Evolutionary conservation across 2,888 invertebrate species (phyloP), one percentile per base, ranked within the genome.

Genomic region (Pocota personata): DNA sequence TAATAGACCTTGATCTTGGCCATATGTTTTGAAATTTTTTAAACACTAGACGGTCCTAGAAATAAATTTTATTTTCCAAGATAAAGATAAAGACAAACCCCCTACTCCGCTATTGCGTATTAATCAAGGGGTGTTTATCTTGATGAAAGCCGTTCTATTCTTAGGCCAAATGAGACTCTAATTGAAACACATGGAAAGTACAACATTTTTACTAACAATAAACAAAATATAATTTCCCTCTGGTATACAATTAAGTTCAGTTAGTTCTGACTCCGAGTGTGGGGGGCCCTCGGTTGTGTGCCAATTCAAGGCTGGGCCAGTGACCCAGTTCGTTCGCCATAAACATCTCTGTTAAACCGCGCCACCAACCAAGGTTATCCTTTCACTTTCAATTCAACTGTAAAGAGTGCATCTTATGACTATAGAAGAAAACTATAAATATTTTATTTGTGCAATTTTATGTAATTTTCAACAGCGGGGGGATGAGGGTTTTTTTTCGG

Each of bases 251-350:
- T 32, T 32, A 32, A 32, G 32, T 37, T 37, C 35, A 10, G 2
- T n/a, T n/a, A n/a, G n/a, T n/a, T n/a, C n/a, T n/a, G n/a, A n/a
- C 3, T 40, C 12, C 4, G 5, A 14, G 40, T 12, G 14, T 4
- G 3, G 2, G 35, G 35, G 6, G 8, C 12, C 6, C 12, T 1
- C 1, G 16, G 0, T n/a, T n/a, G 14, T 8, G 35, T 60, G 12
- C 24, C n/a, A 52, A 62, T 62, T 76, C 62, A 82, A 82, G 82
- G 76, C 37, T 82, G 55, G 76, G 69, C 60, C 69, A 82, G 30
- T 82, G 76, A 82, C 82, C 82, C 35, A 82, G 55, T 46, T 75
- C 35, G 37, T 12, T 30, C 16, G 37, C 43, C 24, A 62, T 14
- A 27, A 10, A 24, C 5, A 5, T 37, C 21, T 16, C 10, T 48